Evolutionary conservation across 2,113 vertebrate species (phyloP), one percentile per base, ranked within the genome.

Genomic region (Callopanchax toddi): DNA sequence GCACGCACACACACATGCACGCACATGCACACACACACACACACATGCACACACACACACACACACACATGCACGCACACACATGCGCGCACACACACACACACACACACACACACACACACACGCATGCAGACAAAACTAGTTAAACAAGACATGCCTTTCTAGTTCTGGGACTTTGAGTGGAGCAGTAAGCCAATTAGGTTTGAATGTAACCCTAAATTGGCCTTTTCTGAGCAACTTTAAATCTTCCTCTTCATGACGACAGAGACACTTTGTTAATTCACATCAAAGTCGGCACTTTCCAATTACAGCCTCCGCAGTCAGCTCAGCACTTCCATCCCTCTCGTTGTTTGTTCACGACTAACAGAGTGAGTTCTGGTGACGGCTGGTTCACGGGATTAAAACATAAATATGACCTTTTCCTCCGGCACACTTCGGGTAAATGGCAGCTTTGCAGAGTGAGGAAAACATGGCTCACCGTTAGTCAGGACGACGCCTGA

Each of bases 241-340:
- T 60, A 54, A 76, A 60, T 75, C 68, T 67, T 53, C 9, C 45
- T 56, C 65, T 58, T 69, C 37, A 29, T 54, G 71, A 64, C 34
- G 50, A 74, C 72, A 71, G 57, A 80, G 66, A 70, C 45, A 39
- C 76, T 63, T 53, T 61, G 74, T 76, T 82, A 79, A 82, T 77
- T 84, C 68, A 81, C 81, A 79, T 87, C 85, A 86, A 74, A 84
- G 72, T 44, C 57, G 63, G 70, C 73, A 73, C 73, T 67, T 81
- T 76, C 76, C 78, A 86, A 71, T 86, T 81, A 83, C 67, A 65
- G 74, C 55, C 45, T 23, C 37, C 1, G 51, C 63, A 39, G 44
- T 59, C 66, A 55, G 72, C 56, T 67, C 29, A 13, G n/a, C 3
- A 37, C 44, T 52, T 43, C 20, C 26, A 42, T 36, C 58, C 45